Conservation (phyloP, 2,888 invertebrate species). For the Xestia rhomboidea region DNA sequence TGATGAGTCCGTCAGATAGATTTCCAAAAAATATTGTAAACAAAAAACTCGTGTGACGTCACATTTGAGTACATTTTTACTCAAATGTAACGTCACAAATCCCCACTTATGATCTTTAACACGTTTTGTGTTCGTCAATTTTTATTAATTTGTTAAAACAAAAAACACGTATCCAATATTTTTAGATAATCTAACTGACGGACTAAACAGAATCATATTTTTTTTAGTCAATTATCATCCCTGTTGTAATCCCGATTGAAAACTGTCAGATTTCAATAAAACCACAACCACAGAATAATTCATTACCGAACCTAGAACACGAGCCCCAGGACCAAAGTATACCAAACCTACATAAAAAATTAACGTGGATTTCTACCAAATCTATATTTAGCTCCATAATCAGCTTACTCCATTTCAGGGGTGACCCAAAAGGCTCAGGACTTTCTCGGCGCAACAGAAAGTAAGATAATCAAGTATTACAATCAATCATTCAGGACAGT, state of each 20-base stretch:
- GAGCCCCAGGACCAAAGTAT: not conserved
- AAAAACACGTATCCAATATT: too few relatives aligned
- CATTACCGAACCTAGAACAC: conserved; percentile 1
- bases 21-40: too few relatives aligned
- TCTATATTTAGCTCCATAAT: conserved; percentile 49
- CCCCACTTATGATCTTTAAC: too few relatives aligned
- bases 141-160: too few relatives aligned
- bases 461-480: conserved; percentile 54
- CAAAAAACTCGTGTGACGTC: too few relatives aligned
- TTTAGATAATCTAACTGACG: too few relatives aligned
- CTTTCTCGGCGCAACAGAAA: conserved; percentile 31
- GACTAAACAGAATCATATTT: too few relatives aligned
- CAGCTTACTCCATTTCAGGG: conserved; percentile 47
- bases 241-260: not conserved
- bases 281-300: conserved; percentile 1
- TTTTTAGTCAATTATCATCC: too few relatives aligned
- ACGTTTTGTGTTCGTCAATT: too few relatives aligned
- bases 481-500: conserved; percentile 60
- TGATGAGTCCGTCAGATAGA: too few relatives aligned
- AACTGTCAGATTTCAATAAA: not conserved
- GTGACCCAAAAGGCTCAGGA: conserved; percentile 35
- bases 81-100: too few relatives aligned
- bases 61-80: too few relatives aligned
- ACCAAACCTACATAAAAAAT: conserved; percentile 16
- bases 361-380: conserved; percentile 17